These are phyloP conservation scores for Cerceris ruficornis DNA, from an alignment of 2,888 invertebrate genomes.

Conservation along the genomic window DNA sequence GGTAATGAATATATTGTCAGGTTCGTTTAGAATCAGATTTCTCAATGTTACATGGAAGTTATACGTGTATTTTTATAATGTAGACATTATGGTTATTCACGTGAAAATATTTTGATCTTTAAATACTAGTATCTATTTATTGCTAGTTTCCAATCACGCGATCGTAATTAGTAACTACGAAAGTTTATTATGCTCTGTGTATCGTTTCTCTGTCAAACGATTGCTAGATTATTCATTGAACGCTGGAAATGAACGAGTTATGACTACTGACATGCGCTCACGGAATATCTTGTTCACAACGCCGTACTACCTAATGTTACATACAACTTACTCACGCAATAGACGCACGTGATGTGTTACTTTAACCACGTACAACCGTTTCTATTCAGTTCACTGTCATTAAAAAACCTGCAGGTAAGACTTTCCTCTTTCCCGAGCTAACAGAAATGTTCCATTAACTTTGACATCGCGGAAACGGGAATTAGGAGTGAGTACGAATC, in stretches of 20 bases:
- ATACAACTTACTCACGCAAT: slow-evolving; percentile 42
- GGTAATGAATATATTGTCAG: too few species aligned
- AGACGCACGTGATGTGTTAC: slow-evolving; percentile 46
- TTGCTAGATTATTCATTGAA: slow-evolving; percentile 44
- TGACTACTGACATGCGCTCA: slow-evolving; percentile 15
- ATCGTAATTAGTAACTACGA: slow-evolving; percentile 35
- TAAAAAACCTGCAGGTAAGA: slow-evolving; percentile 18
- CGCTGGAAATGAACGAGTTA: slow-evolving; percentile 34
- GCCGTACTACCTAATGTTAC: slow-evolving; percentile 29
- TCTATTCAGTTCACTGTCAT: slow-evolving; percentile 16
- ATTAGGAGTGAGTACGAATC: not conserved
- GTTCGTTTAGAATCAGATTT: too few species aligned
- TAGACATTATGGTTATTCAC: not conserved
- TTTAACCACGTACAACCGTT: slow-evolving; percentile 29
- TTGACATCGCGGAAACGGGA: not conserved
- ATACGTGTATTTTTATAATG: too few species aligned
- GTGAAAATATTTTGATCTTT: not conserved
- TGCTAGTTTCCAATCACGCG: slow-evolving; percentile 13
- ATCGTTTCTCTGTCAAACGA: slow-evolving; percentile 37
- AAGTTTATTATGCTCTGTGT: slow-evolving; percentile 38
- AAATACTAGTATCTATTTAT: slow-evolving; percentile 11
- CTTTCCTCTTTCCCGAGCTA: slow-evolving; percentile 10
- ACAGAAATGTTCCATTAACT: slow-evolving; percentile 3
- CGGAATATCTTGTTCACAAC: slow-evolving; percentile 29
- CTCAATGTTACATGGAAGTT: too few species aligned